phyloP scores from a whole-genome alignment of 2,797 vertebrate species.

The Manis pentadactyla region DNA sequence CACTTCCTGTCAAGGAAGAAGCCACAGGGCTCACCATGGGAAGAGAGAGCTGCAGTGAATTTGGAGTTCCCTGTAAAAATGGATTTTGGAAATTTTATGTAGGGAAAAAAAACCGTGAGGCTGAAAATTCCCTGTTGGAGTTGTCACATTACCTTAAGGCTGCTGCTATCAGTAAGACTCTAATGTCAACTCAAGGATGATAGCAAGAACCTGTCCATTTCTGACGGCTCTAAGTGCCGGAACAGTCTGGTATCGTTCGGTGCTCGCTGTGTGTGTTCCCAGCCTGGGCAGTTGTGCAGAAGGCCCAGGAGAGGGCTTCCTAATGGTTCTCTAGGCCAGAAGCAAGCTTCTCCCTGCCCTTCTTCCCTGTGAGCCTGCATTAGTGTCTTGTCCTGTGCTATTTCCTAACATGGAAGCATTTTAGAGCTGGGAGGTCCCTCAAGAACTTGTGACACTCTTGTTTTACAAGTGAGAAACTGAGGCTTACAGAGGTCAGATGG shows the following conservation, averaged over 20 bases:
- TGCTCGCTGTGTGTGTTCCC: neutral
- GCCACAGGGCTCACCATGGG: neutral
- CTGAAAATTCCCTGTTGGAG: neutral
- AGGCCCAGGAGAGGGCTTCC: neutral
- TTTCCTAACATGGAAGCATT: neutral
- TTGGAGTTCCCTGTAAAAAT: neutral
- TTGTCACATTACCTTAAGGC: neutral
- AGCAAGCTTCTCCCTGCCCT: neutral
- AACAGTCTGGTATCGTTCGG: neutral
- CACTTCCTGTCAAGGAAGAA: neutral
- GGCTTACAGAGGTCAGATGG: neutral
- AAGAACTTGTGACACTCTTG: neutral
- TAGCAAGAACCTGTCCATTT: neutral
- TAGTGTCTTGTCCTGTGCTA: neutral
- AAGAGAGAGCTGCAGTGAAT: conserved; percentile 11
- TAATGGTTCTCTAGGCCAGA: neutral
- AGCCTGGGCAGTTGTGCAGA: neutral
- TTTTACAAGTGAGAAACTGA: neutral
- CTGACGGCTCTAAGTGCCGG: neutral
- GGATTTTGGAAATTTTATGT: conserved; percentile 54
- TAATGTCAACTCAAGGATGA: neutral
- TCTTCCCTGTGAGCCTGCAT: neutral
- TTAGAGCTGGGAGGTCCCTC: neutral
- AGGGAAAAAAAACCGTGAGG: neutral
- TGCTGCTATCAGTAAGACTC: neutral